Evolutionary conservation across 2,113 vertebrate species (phyloP), one percentile per base, ranked within the genome.

Genomic region (Pheucticus melanocephalus): DNA sequence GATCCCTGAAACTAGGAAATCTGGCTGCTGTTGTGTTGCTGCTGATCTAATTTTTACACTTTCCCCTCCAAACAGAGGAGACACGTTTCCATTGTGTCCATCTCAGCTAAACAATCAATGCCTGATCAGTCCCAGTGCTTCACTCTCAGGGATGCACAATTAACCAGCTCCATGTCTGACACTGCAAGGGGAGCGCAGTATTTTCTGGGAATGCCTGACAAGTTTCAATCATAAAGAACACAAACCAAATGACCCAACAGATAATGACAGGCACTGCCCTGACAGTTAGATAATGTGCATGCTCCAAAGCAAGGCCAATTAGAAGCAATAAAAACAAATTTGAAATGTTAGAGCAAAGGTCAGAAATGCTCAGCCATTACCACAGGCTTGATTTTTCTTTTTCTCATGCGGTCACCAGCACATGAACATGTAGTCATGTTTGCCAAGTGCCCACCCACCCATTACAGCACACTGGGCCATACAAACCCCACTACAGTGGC

Each of bases 321-420:
- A 97, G 91, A 93, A 95, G 68, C 84, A 90, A 95, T 92, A 85
- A 95, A 94, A 96, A 82, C 83, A 96, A 95, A 95, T 95, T 76
- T 89, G 64, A 92, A 87, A 82, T 76, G 88, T 91, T 90, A 93
- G 82, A 94, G 82, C 82, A 94, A 90, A 96, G 94, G 95, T 95
- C 88, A 93, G 78, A 93, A 94, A 88, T 60, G 57, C 88, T 88
- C 91, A 92, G 66, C 31, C 65, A 88, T 91, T 92, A 90, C 83
- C 3, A 3, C 23, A 40, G 47, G 27, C 53, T 84, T 77, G 51
- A 53, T 71, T 73, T 87, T 47, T 33, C 39, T 68, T 45, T 44
- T 37, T 25, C 11, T 5, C 39, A 60, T 63, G 89, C 0, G 0
- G 35, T 66, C 53, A 85, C 30, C 40, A 64, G 56, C 7, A 3